Evolutionary conservation across 2,888 invertebrate genomes (phyloP).

Genomic region (Hydriomena furcata): DNA sequence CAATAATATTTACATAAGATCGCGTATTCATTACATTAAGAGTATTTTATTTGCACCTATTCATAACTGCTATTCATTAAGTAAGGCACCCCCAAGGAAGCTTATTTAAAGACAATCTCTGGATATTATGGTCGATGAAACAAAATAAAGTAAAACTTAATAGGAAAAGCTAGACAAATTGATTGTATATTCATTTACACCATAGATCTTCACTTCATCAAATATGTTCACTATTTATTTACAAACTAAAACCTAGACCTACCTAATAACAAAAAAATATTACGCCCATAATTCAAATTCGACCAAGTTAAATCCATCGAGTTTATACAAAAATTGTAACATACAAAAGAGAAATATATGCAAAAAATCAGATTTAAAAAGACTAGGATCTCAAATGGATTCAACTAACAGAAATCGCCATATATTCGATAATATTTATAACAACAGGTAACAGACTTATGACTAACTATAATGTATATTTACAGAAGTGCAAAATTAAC

Average conservation of each 20-base stretch:
- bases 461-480: constrained; percentile 51
- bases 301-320: constrained; percentile 65
- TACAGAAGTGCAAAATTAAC: constrained; percentile 49
- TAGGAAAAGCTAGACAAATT: constrained; percentile 4
- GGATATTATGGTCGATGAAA: constrained; percentile 31
- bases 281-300: constrained; percentile 32
- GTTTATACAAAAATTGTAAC: constrained; percentile 41
- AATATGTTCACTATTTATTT: constrained; percentile 22
- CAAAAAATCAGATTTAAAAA: constrained; percentile 66
- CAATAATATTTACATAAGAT: constrained; percentile 73
- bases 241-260: constrained; percentile 19
- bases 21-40: constrained; percentile 67
- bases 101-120: constrained; percentile 37
- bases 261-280: constrained; percentile 24
- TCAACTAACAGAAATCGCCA: constrained; percentile 57
- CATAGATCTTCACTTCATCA: background rate
- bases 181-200: constrained; percentile 6
- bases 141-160: background rate
- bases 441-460: constrained; percentile 72
- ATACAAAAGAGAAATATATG: constrained; percentile 33
- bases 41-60: constrained; percentile 78
- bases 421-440: constrained; percentile 37
- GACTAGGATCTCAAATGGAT: constrained; percentile 70
- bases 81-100: constrained; percentile 78
- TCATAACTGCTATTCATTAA: constrained; percentile 45